Conservation (phyloP, 2,888 invertebrate species). For the Oithona nana region DNA sequence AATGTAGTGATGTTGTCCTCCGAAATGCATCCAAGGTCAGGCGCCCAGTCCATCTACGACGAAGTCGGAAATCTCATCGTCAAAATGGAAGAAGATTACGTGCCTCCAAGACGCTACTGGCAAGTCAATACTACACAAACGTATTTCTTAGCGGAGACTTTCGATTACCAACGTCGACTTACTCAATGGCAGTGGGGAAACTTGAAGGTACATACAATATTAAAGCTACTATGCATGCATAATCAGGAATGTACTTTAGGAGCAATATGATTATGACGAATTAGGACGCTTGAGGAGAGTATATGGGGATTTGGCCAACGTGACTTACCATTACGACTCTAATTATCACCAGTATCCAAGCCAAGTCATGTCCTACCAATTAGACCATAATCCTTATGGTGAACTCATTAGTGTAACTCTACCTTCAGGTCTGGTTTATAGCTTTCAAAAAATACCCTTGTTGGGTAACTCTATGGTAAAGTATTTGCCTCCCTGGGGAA, state of each 20-base stretch:
- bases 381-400: not conserved
- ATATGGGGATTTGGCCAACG: no score
- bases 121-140: not conserved
- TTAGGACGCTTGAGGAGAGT: no score
- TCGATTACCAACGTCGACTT: not conserved
- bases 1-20: not conserved
- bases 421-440: not conserved
- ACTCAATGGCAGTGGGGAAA: not conserved
- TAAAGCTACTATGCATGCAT: no score
- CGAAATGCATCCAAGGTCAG: constrained; percentile 8
- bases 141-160: not conserved
- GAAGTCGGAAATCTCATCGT: not conserved
- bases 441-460: not conserved
- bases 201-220: no score
- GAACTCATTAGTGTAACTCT: not conserved
- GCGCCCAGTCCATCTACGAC: constrained; percentile 2
- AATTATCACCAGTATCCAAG: no score
- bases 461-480: not conserved
- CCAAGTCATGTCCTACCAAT: no score
- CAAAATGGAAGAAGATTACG: constrained; percentile 1
- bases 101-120: not conserved
- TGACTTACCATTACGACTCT: no score
- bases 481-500: not conserved
- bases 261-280: no score
- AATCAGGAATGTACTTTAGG: not conserved